Percentiles rank a stretch among this genome's conserved stretches.
These are phyloP conservation scores for Willowsia nigromaculata DNA, from an alignment of 2,888 invertebrate genomes.

Conservation along the genomic window DNA sequence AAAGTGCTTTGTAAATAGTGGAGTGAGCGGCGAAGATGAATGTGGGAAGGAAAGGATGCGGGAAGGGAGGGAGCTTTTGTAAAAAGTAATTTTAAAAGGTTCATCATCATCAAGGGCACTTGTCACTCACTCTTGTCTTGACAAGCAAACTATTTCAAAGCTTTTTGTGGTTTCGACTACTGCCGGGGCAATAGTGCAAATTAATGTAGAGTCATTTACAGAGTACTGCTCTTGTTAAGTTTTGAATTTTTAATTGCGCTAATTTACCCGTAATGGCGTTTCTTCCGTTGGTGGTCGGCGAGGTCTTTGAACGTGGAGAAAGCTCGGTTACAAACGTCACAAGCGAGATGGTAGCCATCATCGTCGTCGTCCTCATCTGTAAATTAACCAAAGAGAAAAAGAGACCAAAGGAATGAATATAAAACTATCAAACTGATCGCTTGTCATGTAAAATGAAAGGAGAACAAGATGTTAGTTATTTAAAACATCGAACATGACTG, in stretches of 20 bases:
- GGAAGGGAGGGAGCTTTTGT: no score
- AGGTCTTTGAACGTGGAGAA: slow-evolving; percentile 87
- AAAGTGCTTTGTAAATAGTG: background rate
- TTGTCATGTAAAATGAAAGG: no score
- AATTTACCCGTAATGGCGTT: slow-evolving; percentile 88
- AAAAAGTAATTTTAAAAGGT: background rate
- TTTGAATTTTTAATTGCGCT: slow-evolving; percentile 16
- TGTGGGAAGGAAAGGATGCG: background rate
- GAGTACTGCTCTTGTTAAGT: background rate
- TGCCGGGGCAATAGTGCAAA: background rate
- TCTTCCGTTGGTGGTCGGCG: slow-evolving; percentile 89
- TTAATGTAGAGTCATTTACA: background rate
- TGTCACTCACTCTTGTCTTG: no score
- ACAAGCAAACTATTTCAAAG: no score
- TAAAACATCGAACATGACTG: no score
- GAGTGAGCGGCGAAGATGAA: background rate
- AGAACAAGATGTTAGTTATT: no score
- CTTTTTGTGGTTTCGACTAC: background rate
- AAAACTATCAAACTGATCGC: no score
- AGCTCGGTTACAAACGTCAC: slow-evolving; percentile 90
- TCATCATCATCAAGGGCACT: background rate
- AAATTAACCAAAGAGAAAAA: no score
- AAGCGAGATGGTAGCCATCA: slow-evolving; percentile 81
- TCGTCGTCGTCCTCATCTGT: background rate
- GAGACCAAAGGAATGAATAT: no score